Base-by-base conservation (phyloP, 2,888 invertebrate species). In the Ditula angustiorana region DNA sequence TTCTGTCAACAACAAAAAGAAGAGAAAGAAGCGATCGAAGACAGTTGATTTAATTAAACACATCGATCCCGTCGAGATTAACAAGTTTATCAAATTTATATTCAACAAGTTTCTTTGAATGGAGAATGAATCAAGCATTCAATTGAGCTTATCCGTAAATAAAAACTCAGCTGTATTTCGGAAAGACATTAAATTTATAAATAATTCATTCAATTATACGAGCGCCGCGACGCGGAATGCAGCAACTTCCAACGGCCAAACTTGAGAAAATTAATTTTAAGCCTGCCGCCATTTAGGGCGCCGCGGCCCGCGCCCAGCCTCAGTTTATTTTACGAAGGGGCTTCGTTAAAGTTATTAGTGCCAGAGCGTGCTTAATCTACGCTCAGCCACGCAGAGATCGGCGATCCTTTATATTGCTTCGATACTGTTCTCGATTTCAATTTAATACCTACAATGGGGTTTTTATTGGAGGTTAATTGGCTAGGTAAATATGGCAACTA, bases 201-300 rank as follows among this genome's bases (percentile, higher is more conserved):
- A 68, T 62, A 65, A 66, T 68, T 68, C 59, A 68, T 62, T 56
- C 66, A 69, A 63, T 67, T 66, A 59, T 61, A 62, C 61, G 59
- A 33, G 53, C 60, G 61, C 67, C 57, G 53, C 53, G 57, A 69
- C 50, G 64, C 64, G 61, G 63, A 70, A 67, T 69, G 66, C 67
- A 58, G 57, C 56, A 62, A 66, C 57, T 56, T 57, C 56, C 60
- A 67, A 62, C 64, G 47, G 53, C 62, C 52, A 64, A 70, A 68
- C 69, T 68, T 63, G 67, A 52, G 63, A 35, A 66, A 67, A 68
- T 67, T 65, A 68, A 71, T 69, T 67, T 69, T 62, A 67, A 67
- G 62, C 53, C 59, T 49, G 67, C 69, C 63, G 67, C 67, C 68
- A 70, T 71, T 72, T 71, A 30, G 59, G 41, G 37, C 19, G 58